Percentiles rank a stretch among this genome's conserved stretches.
Conservation (phyloP, 37 sponge, comb jelly and placozoan genomes). For the Aplysina aerophoba region DNA sequence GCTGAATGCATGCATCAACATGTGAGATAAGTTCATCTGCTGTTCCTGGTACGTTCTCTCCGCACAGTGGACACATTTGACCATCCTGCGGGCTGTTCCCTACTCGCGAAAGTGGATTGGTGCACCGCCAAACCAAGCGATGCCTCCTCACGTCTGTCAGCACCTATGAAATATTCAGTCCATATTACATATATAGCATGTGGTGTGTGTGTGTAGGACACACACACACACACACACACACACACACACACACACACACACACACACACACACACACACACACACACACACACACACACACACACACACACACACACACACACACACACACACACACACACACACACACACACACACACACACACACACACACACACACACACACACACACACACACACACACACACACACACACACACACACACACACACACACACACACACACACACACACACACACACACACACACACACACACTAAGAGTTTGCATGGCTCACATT, state of each 20-base stretch:
- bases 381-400: constrained; percentile 20
- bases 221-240: too few relatives aligned
- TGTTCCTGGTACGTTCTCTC: not conserved
- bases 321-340: too few relatives aligned
- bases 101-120: not conserved
- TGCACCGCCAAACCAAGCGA: constrained; percentile 20
- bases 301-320: too few relatives aligned
- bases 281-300: too few relatives aligned
- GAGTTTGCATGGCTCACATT: too few relatives aligned
- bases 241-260: too few relatives aligned
- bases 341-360: not conserved
- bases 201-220: too few relatives aligned
- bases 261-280: too few relatives aligned
- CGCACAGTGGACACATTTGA: constrained; percentile 32
- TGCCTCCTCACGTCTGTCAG: not conserved
- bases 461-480: constrained; percentile 17
- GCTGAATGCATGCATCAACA: constrained; percentile 3
- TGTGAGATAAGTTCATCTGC: constrained; percentile 6
- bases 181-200: too few relatives aligned
- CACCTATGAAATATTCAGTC: not conserved
- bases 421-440: constrained; percentile 16
- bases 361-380: constrained; percentile 23
- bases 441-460: constrained; percentile 4
- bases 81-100: not conserved
- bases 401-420: constrained; percentile 27